Evolutionary conservation across 2,888 invertebrate genomes (phyloP), one percentile per base, ranked within the genome.

Genomic region (Clanis bilineata): DNA sequence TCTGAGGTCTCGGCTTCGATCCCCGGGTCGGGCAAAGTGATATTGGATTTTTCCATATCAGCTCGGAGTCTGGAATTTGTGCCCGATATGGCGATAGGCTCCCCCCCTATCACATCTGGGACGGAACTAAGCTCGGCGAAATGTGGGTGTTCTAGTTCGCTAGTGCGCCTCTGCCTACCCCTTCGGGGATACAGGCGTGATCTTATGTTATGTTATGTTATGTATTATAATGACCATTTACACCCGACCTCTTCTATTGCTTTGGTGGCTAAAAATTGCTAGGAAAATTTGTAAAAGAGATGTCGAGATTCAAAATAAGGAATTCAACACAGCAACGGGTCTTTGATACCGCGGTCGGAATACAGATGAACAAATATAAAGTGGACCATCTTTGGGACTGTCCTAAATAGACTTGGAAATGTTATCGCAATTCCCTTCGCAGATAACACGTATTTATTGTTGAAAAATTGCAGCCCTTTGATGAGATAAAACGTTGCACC

Each of bases 321-420:
- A 82, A 86, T 84, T 84, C 82, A 76, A 76, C 73, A 73, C 78
- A 76, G 77, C 77, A 71, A 64, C 66, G 72, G 73, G 74, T 75
- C 72, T 70, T 72, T 69, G 68, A 63, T 70, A 59, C 63, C 70
- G 71, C 72, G 69, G 62, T 59, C 69, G 66, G 86, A 85, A 87
- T 86, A 86, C 80, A 83, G 78, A 86, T 87, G 82, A 81, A 81
- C 75, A 74, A 75, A 80, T 77, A 79, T 80, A 82, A 79, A 80
- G 79, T 80, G 73, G 67, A 76, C 73, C 71, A 78, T 77, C 77
- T 70, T 68, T 70, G 69, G 75, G 77, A 75, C 77, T 78, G 71
- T 71, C 68, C 71, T 67, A 77, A 82, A 82, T 77, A 76, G 79
- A 78, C 77, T 80, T 73, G 67, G 71, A 74, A 80, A 79, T 76